Conservation (phyloP, 2,113 vertebrate species). For the Progne subis region DNA sequence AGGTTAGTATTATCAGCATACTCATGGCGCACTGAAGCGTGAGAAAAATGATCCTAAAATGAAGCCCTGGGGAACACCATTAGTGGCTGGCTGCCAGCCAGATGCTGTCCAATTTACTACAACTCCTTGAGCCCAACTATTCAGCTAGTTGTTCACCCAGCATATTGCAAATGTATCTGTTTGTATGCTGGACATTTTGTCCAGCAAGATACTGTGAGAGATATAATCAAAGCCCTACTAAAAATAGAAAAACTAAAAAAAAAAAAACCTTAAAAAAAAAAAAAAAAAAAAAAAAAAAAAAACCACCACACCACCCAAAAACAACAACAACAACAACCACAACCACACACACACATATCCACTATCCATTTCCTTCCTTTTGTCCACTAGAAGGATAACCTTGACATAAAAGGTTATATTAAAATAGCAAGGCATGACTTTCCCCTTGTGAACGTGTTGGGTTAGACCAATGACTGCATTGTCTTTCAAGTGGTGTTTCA, state of each 20-base stretch:
- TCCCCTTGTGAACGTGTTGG: rapidly evolving
- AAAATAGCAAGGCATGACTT: neutral
- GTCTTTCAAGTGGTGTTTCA: neutral
- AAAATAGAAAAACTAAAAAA: neutral
- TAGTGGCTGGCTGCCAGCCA: neutral
- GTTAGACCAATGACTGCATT: neutral
- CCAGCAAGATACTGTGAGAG: neutral
- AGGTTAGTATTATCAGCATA: neutral
- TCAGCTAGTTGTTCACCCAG: neutral
- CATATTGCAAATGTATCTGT: neutral
- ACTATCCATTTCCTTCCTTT: neutral
- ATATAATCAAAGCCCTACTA: neutral
- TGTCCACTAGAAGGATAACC: neutral
- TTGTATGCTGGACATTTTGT: neutral
- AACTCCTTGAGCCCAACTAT: neutral
- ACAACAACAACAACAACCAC: too few species aligned
- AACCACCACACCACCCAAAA: too few species aligned
- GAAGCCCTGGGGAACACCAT: neutral
- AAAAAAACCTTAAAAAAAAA: rapidly evolving
- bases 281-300: too few species aligned
- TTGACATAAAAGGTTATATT: neutral
- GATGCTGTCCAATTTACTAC: neutral
- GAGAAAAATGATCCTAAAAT: neutral
- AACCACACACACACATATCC: too few species aligned
- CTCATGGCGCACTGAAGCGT: neutral